phyloP scores from a whole-genome alignment of 2,888 invertebrate species.

The Bursaphelenchus okinawaensis region DNA sequence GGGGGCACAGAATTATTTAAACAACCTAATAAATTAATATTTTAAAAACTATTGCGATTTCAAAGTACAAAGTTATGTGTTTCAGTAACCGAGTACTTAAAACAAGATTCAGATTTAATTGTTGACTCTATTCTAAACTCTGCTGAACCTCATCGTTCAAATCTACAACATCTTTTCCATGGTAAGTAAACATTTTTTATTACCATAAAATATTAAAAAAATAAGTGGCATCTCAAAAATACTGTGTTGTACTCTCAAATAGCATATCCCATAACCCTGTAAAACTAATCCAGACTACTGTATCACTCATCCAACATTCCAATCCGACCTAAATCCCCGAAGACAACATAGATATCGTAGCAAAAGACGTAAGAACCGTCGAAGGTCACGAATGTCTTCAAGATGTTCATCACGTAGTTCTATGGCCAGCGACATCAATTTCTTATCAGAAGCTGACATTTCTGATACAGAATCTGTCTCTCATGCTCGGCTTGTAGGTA shows the following conservation, averaged over 20 bases:
- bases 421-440: not conserved
- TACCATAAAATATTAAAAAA: too few relatives aligned
- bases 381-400: not conserved
- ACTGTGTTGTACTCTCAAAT: too few relatives aligned
- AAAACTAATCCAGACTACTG: not conserved
- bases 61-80: too few relatives aligned
- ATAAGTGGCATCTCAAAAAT: too few relatives aligned
- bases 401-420: not conserved
- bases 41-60: too few relatives aligned
- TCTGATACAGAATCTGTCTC: not conserved
- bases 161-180: not conserved
- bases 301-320: not conserved
- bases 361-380: not conserved
- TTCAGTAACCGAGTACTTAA: too few relatives aligned
- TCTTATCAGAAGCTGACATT: not conserved
- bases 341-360: not conserved
- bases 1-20: too few relatives aligned
- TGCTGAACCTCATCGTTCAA: not conserved
- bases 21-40: too few relatives aligned
- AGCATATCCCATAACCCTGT: too few relatives aligned
- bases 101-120: too few relatives aligned
- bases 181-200: not conserved
- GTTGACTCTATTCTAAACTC: too few relatives aligned
- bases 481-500: not conserved
- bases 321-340: not conserved